These are phyloP conservation scores for Oithona nana DNA, from an alignment of 2,888 invertebrate genomes.

Conservation along the genomic window DNA sequence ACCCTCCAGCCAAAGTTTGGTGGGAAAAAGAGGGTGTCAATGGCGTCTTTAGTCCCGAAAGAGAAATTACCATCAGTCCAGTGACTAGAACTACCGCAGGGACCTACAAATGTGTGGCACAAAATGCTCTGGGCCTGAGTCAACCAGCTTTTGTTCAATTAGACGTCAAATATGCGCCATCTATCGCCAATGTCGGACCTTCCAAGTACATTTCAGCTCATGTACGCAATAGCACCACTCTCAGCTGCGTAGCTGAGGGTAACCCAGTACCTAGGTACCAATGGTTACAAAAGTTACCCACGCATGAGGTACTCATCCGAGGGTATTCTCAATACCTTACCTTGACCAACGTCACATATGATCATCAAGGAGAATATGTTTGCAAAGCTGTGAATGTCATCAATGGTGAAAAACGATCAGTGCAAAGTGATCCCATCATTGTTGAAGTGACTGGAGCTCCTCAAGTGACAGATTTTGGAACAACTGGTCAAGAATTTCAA, in stretches of 20 bases:
- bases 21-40: conserved; percentile 19
- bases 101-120: conserved; percentile 57
- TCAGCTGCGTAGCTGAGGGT: conserved; percentile 69
- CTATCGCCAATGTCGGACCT: conserved; percentile 21
- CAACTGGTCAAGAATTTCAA: neutral
- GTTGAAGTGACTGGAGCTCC: conserved; percentile 52
- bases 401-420: conserved; percentile 22
- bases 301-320: conserved; percentile 37
- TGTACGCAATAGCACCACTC: conserved; percentile 55
- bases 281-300: conserved; percentile 33
- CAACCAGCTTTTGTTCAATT: conserved; percentile 62
- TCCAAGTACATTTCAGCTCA: conserved; percentile 51
- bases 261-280: conserved; percentile 66
- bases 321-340: conserved; percentile 44
- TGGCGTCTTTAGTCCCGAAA: conserved; percentile 23
- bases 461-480: neutral
- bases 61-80: conserved; percentile 25
- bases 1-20: conserved; percentile 43
- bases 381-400: conserved; percentile 24
- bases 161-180: conserved; percentile 57
- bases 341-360: conserved; percentile 20
- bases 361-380: conserved; percentile 24
- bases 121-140: conserved; percentile 62
- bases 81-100: conserved; percentile 30
- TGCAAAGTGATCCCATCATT: conserved; percentile 38